Base-by-base conservation (phyloP, 2,888 invertebrate genomes). In the Drosophila dives region DNA sequence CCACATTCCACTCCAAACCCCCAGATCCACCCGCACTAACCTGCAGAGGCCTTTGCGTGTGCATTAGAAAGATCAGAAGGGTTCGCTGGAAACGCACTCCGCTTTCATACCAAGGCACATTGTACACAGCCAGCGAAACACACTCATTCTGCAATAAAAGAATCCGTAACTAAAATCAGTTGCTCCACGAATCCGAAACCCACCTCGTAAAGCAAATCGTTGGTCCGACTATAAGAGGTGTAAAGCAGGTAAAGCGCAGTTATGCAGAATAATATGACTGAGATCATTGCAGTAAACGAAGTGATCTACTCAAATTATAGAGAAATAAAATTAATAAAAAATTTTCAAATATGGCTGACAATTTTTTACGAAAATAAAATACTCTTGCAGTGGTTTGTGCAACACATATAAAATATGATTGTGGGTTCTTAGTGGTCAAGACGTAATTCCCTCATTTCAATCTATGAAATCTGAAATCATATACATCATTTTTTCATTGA, bases 211-310 rank as follows among this genome's bases (percentile, higher is more conserved):
- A 89, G 69, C 65, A 93, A 71, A 62, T 92, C 92, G 80, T 92
- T 92, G 62, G 92, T 92, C 36, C 90, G 83, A 87, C 91, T 92
- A 70, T 93, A 93, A 40, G 91, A 91, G n/a, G 90, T 91, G 69
- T 86, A 93, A 0, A 92, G 79, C 1, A 92, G 85, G 72, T 91
- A 92, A 36, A 92, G 72, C 90, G 91, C 90, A 40, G 92, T 92
- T 23, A 29, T 29, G 29, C 29, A 85, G 50, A n/a, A 90, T 87
- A 48, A 90, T 12, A 90, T 64, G 17, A 91, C 77, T 0, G 86
- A 78, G 50, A 91, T 72, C 50, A 60, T 64, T 33, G 83, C 75
- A 6, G 58, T 66, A 20, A 15, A n/a, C 3, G 77, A 80, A 0
- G 45, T 61, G 45, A 64, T 48, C 77, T 77, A 10, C 0, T 33